Conservation (phyloP, 2,888 invertebrate species). For the Xylocampa areola region DNA sequence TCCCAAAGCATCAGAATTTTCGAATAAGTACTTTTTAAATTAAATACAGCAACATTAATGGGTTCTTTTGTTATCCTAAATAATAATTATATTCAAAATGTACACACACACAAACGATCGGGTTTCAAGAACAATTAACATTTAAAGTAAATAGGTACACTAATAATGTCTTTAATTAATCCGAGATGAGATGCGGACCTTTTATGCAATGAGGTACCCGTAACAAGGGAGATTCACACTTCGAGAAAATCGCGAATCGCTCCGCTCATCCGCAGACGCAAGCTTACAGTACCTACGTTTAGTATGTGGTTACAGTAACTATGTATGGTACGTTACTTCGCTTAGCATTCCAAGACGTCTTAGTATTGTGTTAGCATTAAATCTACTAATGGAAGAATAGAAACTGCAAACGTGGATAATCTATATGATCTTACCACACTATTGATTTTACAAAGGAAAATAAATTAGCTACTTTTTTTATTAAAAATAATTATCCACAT, state of each 20-base stretch:
- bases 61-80: conserved; percentile 21
- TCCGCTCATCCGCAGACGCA: too few species aligned
- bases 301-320: too few species aligned
- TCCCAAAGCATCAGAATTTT: conserved; percentile 1
- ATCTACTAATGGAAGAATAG: too few species aligned
- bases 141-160: conserved; percentile 16
- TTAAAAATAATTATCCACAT: conserved; percentile 15
- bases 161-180: conserved; percentile 38
- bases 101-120: conserved; percentile 19
- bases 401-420: too few species aligned
- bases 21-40: background rate
- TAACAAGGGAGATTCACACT: background rate
- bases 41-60: too few species aligned
- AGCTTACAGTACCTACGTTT: too few species aligned
- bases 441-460: background rate
- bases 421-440: too few species aligned
- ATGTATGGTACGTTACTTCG: too few species aligned
- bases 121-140: conserved; percentile 9
- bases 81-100: conserved; percentile 33
- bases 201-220: background rate
- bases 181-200: conserved; percentile 29
- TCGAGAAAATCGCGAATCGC: background rate
- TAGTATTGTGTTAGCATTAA: too few species aligned
- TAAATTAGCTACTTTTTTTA: too few species aligned
- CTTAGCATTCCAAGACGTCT: too few species aligned